These are phyloP conservation scores for Stegodyphus dumicola DNA, from an alignment of 1,140 invertebrate genomes.

Conservation along the genomic window DNA sequence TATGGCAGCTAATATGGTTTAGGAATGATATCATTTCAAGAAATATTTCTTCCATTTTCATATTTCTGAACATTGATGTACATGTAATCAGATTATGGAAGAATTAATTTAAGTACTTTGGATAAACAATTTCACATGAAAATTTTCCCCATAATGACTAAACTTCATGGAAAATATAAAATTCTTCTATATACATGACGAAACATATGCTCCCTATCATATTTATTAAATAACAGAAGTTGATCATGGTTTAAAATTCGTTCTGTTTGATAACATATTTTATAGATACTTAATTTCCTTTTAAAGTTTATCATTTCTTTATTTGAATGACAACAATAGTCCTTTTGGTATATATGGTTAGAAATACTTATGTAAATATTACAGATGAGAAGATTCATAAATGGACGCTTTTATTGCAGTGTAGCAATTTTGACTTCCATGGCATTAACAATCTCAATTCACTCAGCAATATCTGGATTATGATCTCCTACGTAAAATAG, in stretches of 20 bases:
- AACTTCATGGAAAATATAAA: neutral
- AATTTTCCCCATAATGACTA: neutral
- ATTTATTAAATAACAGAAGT: neutral
- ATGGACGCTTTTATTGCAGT: constrained; percentile 42
- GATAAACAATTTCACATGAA: neutral
- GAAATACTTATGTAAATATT: constrained; percentile 41
- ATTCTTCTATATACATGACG: neutral
- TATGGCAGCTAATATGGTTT: neutral
- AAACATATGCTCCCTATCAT: neutral
- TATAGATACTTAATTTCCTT: neutral
- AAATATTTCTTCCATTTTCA: neutral
- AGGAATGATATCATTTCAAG: neutral
- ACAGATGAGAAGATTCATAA: constrained; percentile 38
- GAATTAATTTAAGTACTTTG: neutral
- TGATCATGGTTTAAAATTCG: neutral
- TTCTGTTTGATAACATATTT: neutral
- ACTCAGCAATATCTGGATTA: constrained; percentile 17
- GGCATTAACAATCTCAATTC: neutral
- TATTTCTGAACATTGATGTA: neutral
- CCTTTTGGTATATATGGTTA: neutral
- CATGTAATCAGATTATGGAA: neutral
- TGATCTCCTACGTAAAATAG: constrained; percentile 43
- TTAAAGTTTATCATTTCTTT: neutral
- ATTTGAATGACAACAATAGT: neutral
- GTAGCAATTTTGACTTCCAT: neutral